Evolutionary conservation across 2,888 invertebrate genomes (phyloP), one percentile per base, ranked within the genome.

Genomic region (Oligia latruncula): DNA sequence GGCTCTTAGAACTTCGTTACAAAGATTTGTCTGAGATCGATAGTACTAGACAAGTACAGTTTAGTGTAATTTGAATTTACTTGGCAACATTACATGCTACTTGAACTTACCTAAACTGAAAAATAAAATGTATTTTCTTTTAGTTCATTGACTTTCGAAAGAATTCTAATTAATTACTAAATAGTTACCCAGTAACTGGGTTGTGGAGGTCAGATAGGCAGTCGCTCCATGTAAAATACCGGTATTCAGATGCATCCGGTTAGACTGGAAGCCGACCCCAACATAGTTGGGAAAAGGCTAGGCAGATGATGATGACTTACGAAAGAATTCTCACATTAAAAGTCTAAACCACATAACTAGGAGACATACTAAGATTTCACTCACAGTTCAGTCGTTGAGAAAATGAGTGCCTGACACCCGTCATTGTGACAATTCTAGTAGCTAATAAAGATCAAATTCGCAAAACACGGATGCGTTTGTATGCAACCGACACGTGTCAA

Each of bases 51-150:
- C 49, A 85, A 88, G 86, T 87, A 78, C 43, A 81, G 81, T 88
- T 89, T 83, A 87, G 80, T 86, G 81, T 81, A 86, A 87, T 88
- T 88, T 88, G 77, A 88, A 90, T 89, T 84, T 83, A 71, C 55
- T 78, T 84, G 64, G 17, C 43, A 46, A 70, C 20, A 58, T 80
- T 43, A 71, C 35, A 70, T 4, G 20, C 17, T 60, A 29, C 46
- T 72, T 55, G 23, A 71, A 71, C 40, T 49, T 46, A 71, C 40
- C 43, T 46, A 3, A 15, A n/a, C 23, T 52, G 17, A 29, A 62
- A 78, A 43, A 29, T 23, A 58, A 43, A 46, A 29, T 2, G 15
- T 23, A 6, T 46, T 70, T 70, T 23, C 40, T 15, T 15, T 4
- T 23, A 8, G 29, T 70, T 2, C 0, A 23, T 4, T 52, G 52